A percentile compares a stretch with the other conserved stretches of the same genome.
These are phyloP conservation scores for Lasioglossum zephyrum DNA, from an alignment of 2,888 invertebrate genomes.

Conservation along the genomic window DNA sequence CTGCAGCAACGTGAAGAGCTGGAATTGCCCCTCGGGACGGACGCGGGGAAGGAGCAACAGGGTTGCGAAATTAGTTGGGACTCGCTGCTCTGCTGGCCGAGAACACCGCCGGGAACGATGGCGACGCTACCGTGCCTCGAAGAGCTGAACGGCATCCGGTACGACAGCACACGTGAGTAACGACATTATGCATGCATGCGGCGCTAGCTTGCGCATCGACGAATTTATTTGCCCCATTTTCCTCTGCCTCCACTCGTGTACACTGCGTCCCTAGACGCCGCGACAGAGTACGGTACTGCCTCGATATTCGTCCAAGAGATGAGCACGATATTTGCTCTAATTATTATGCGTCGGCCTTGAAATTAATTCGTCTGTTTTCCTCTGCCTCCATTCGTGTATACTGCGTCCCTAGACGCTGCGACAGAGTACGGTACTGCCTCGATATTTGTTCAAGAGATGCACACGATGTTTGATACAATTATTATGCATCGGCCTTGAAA, in stretches of 20 bases:
- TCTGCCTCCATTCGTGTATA: no score
- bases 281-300: neutral
- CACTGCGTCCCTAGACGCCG: neutral
- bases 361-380: no score
- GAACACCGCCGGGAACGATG: slow-evolving; percentile 89
- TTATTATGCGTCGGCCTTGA: no score
- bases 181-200: neutral
- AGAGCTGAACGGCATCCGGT: slow-evolving; percentile 91
- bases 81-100: slow-evolving; percentile 93
- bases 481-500: no score
- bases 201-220: neutral
- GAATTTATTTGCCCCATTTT: neutral
- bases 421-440: no score
- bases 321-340: no score
- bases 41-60: slow-evolving; percentile 11
- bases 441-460: no score
- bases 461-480: no score
- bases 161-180: slow-evolving; percentile 93
- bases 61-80: slow-evolving; percentile 91
- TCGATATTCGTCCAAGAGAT: no score
- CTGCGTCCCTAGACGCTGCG: no score
- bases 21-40: slow-evolving; percentile 5
- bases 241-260: neutral
- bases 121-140: slow-evolving; percentile 92
- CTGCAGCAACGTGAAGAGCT: slow-evolving; percentile 49